Evolutionary conservation across 2,888 invertebrate genomes (phyloP).

Genomic region (Pherbina coryleti): DNA sequence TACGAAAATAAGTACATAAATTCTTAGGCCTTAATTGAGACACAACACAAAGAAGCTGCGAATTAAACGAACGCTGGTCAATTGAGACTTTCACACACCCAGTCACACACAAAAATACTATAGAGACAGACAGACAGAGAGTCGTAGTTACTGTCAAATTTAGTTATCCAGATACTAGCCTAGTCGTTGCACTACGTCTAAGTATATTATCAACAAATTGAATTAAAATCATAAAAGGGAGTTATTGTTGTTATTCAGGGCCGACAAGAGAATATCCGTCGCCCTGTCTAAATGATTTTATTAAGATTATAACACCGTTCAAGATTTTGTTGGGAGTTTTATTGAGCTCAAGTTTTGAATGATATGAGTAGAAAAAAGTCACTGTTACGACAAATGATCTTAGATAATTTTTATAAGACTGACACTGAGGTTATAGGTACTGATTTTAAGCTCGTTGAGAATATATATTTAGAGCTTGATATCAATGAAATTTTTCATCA

Average conservation of each 20-base stretch:
- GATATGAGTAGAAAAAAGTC: too few relatives aligned
- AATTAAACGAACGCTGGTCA: slow-evolving; percentile 31
- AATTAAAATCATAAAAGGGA: slow-evolving; percentile 5
- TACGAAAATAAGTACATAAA: not conserved
- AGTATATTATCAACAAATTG: not conserved
- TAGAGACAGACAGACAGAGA: not conserved
- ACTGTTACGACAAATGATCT: too few relatives aligned
- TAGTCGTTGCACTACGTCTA: slow-evolving; percentile 3
- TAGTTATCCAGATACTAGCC: not conserved
- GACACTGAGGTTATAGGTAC: too few relatives aligned
- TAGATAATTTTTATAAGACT: too few relatives aligned
- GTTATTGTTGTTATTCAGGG: not conserved
- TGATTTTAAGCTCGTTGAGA: too few relatives aligned
- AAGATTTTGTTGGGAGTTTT: too few relatives aligned
- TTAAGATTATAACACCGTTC: too few relatives aligned
- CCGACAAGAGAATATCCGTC: too few relatives aligned
- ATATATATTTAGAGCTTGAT: too few relatives aligned
- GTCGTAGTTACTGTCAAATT: not conserved
- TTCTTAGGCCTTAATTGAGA: slow-evolving; percentile 33
- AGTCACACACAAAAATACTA: not conserved
- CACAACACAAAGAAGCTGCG: slow-evolving; percentile 41
- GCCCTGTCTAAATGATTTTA: too few relatives aligned
- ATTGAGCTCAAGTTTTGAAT: too few relatives aligned
- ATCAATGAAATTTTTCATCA: too few relatives aligned
- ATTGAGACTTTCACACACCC: slow-evolving; percentile 25